These are phyloP conservation scores for Cossypha dichroa DNA, from an alignment of 2,797 vertebrate species.

Conservation along the genomic window DNA sequence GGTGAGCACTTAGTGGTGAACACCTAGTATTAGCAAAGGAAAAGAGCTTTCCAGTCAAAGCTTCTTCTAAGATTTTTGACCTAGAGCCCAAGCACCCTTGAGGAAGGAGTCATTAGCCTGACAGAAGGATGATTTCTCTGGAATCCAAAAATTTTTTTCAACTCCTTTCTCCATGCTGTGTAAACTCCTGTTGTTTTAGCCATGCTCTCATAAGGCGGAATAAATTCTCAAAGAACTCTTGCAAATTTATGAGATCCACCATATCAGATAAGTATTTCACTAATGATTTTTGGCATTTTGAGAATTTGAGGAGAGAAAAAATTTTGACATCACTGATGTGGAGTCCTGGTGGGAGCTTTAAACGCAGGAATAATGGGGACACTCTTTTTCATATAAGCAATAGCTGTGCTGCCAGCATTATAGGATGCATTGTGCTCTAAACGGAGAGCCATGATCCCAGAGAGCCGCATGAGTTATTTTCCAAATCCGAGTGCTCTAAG, in stretches of 20 bases:
- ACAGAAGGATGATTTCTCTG: background rate
- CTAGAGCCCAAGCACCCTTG: background rate
- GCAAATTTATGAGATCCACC: background rate
- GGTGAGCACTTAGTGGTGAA: background rate
- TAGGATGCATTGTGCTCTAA: background rate
- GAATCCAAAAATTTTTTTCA: background rate
- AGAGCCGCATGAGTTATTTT: background rate
- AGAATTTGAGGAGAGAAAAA: background rate
- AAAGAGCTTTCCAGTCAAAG: background rate
- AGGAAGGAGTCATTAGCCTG: background rate
- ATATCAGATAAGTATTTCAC: background rate
- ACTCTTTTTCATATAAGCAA: background rate
- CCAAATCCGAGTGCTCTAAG: background rate
- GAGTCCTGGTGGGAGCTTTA: background rate
- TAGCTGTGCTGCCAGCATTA: background rate
- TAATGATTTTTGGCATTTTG: background rate
- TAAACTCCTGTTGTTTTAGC: background rate
- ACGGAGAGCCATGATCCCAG: background rate
- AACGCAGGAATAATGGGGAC: background rate
- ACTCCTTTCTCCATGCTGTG: rapidly evolving
- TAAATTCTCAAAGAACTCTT: background rate
- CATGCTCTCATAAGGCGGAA: background rate
- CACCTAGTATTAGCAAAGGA: background rate
- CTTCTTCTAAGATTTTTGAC: background rate
- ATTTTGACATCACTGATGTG: rapidly evolving